Evolutionary conservation across 2,888 invertebrate species (phyloP), one percentile per base, ranked within the genome.

Genomic region (Oscheius sp.): DNA sequence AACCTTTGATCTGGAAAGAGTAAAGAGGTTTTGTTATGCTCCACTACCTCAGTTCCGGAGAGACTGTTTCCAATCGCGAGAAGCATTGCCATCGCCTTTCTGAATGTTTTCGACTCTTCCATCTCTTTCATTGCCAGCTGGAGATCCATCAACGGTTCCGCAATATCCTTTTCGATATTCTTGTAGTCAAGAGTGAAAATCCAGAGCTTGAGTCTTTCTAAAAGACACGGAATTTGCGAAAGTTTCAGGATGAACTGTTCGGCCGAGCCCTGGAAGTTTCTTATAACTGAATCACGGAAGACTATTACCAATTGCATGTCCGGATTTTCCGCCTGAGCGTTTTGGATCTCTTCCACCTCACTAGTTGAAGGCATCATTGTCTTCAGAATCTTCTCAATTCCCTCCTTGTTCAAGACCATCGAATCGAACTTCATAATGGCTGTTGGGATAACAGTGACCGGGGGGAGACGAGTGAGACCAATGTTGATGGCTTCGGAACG

Each of bases 401-500:
- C 82, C 47, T 99, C 99, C 85, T 96, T 92, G 85, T 96, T 99
- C 91, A 99, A 95, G 62, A 99, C 96, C 0, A 96, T 95, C 1
- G 95, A 94, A 90, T 99, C 99, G 96, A 99, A 99, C 91, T 99
- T 99, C 84, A 84, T 84, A 62, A 91, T 91, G 37, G 98, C 99
- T n/a, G 96, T 94, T 90, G 98, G 98, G 80, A 99, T 99, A 7
- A 97, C 95, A 81, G 96, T 93, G 0, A 97, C 95, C 0, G 97
- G 97, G 1, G 99, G 99, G 80, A 99, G 91, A 90, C 97, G 98
- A 33, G 98, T 99, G 94, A 99, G 94, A 21, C 97, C 97, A 86
- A 99, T 99, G 90, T 99, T 99, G 85, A 99, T 99, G 57, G 96
- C 97, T 90, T 99, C 99, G 7, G 99, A 99, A 81, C 99, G 92